Evolutionary conservation across 2,113 vertebrate genomes (phyloP).

Genomic region (Prionailurus viverrinus): DNA sequence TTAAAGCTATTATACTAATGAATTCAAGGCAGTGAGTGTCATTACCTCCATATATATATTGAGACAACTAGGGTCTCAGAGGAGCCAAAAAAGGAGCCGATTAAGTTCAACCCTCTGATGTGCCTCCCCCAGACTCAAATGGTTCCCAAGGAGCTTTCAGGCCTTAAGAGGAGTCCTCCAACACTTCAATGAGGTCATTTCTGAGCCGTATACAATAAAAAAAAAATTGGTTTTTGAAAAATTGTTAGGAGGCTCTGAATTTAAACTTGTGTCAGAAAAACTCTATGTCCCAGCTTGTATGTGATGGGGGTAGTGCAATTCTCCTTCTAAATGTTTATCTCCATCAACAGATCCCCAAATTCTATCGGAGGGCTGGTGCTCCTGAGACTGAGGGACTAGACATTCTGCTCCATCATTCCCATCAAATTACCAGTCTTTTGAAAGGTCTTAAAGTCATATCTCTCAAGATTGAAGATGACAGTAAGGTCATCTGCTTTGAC

Average conservation of each 20-base stretch:
- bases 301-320: not conserved
- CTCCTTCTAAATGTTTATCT: not conserved
- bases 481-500: not conserved
- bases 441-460: conserved; percentile 44
- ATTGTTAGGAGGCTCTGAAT: not conserved
- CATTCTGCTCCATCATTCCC: not conserved
- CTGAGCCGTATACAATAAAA: conserved; percentile 13
- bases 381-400: not conserved
- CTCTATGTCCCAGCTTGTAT: not conserved
- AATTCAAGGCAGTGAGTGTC: conserved; percentile 14
- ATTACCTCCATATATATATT: conserved; percentile 47
- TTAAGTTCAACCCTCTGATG: not conserved
- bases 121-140: not conserved
- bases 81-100: conserved; percentile 28
- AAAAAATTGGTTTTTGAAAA: not conserved
- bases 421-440: not conserved
- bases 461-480: conserved; percentile 33
- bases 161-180: not conserved
- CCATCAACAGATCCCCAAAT: not conserved
- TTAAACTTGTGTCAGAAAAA: not conserved
- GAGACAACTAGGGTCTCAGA: conserved; percentile 32
- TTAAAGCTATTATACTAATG: conserved; percentile 73
- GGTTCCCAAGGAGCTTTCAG: not conserved
- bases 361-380: not conserved
- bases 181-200: not conserved